phyloP scores from a whole-genome alignment of 2,113 vertebrate genomes.

The Notarius quadriscutis region DNA sequence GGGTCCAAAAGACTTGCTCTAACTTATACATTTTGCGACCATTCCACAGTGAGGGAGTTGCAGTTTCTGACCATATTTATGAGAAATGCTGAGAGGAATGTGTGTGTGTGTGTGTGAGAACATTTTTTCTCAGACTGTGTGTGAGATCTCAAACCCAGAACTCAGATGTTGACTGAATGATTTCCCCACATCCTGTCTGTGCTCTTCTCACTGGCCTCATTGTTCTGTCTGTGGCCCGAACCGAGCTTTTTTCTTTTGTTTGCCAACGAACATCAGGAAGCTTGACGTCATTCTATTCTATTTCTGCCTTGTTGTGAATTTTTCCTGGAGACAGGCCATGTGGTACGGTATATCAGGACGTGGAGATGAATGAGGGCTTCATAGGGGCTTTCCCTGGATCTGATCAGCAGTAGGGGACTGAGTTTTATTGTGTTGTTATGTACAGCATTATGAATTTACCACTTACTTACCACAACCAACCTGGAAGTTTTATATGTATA shows the following conservation, averaged over 20 bases:
- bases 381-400: slow-evolving; percentile 27
- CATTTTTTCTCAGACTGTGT: slow-evolving; percentile 12
- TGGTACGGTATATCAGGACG: background rate
- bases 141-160: background rate
- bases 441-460: background rate
- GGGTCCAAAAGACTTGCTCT: background rate
- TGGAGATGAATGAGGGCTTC: background rate
- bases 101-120: background rate
- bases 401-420: background rate
- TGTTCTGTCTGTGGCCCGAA: slow-evolving; percentile 20
- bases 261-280: slow-evolving; percentile 5
- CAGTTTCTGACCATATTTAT: background rate
- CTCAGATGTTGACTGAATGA: background rate
- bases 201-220: slow-evolving; percentile 5
- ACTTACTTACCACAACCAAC: too few species aligned
- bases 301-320: slow-evolving; percentile 24
- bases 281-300: slow-evolving; percentile 37
- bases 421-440: background rate
- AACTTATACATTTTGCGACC: background rate
- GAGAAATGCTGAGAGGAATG: background rate
- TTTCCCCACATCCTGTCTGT: slow-evolving; percentile 25
- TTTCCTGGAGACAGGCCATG: slow-evolving; percentile 30
- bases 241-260: slow-evolving; percentile 4
- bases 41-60: background rate
- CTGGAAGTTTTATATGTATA: too few species aligned